A percentile compares a stretch with the other conserved stretches of the same genome.
These are phyloP conservation scores for Bostrychus sinensis DNA, from an alignment of 2,113 vertebrate genomes.

Conservation along the genomic window DNA sequence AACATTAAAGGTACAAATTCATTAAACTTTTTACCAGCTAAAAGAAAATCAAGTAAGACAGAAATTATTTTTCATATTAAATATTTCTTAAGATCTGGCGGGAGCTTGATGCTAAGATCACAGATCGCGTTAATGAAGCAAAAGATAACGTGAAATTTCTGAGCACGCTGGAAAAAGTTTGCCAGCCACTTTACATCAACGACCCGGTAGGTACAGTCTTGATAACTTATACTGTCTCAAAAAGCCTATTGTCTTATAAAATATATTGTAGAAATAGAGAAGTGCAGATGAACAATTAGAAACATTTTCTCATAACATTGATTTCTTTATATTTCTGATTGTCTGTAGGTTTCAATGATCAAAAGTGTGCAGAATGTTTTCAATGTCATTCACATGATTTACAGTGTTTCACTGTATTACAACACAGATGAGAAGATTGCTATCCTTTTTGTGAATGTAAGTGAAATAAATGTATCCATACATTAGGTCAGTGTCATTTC, in stretches of 20 bases:
- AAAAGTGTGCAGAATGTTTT: constrained; percentile 90
- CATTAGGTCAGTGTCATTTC: not conserved
- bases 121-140: constrained; percentile 90
- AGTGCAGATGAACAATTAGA: too few species aligned
- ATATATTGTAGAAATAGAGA: too few species aligned
- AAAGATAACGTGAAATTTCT: constrained; percentile 97
- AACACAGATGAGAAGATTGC: constrained; percentile 95
- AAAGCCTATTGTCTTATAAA: too few species aligned
- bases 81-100: constrained; percentile 83
- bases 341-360: constrained; percentile 86
- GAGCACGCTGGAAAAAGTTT: constrained; percentile 91
- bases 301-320: not conserved
- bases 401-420: constrained; percentile 90
- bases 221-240: too few species aligned
- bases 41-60: constrained; percentile 64
- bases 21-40: not conserved
- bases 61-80: not conserved
- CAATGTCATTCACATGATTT: constrained; percentile 92
- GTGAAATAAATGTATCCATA: not conserved
- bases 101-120: constrained; percentile 85
- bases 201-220: constrained; percentile 86
- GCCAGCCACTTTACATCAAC: constrained; percentile 88
- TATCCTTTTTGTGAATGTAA: constrained; percentile 92
- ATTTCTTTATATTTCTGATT: not conserved
- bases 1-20: constrained; percentile 75